phyloP scores from a whole-genome alignment of 1,140 invertebrate genomes.

The Babylonia areolata region DNA sequence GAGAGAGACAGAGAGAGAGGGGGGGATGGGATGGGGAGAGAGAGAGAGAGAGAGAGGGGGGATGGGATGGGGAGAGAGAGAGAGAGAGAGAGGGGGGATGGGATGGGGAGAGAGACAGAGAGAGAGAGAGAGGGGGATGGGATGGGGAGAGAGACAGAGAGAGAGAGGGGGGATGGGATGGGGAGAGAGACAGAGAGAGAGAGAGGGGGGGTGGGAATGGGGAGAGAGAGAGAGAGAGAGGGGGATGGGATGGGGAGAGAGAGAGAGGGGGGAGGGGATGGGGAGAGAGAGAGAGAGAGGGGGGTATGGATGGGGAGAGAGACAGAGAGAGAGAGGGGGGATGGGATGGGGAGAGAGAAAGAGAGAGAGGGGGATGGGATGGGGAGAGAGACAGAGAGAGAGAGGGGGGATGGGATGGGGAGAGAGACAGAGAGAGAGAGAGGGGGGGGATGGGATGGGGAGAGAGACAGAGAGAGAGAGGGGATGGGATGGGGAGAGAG shows the following conservation, averaged over 20 bases:
- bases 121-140: background rate
- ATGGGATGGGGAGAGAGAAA: too few species aligned
- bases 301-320: too few species aligned
- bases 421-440: constrained; percentile 4
- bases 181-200: background rate
- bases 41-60: too few species aligned
- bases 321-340: too few species aligned
- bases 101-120: too few species aligned
- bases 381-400: background rate
- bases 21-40: too few species aligned
- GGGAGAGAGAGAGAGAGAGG: too few species aligned
- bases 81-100: too few species aligned
- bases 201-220: background rate
- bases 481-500: background rate
- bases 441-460: background rate
- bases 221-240: background rate
- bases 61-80: too few species aligned
- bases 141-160: background rate
- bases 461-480: background rate
- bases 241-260: too few species aligned
- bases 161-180: background rate
- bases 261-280: too few species aligned
- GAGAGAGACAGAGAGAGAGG: too few species aligned
- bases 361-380: background rate
- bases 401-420: background rate